These are phyloP conservation scores for Malthinus flaveolus DNA, from an alignment of 2,888 invertebrate genomes.

Conservation along the genomic window DNA sequence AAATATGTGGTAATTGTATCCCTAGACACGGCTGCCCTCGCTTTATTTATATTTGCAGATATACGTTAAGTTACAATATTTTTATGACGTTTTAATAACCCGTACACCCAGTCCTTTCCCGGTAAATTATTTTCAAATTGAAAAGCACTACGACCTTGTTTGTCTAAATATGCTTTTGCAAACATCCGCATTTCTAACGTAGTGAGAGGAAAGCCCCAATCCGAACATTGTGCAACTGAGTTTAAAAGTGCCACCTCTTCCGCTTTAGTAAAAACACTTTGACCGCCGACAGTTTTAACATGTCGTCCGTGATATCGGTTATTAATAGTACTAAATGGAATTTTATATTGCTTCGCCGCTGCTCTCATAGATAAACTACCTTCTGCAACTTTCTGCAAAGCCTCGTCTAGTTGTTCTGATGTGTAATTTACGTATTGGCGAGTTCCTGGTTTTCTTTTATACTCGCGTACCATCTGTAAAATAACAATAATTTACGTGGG, in stretches of 20 bases:
- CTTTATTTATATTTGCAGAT: constrained; percentile 4
- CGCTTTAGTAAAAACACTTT: constrained; percentile 18
- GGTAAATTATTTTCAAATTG: neutral
- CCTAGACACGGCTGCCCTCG: neutral
- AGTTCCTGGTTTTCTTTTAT: neutral
- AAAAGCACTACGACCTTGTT: neutral
- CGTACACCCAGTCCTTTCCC: constrained; percentile 15
- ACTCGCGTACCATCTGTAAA: constrained; percentile 3
- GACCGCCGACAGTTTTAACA: constrained; percentile 17
- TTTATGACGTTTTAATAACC: constrained; percentile 10
- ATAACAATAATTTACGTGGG: neutral
- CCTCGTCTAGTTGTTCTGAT: constrained; percentile 14
- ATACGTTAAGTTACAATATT: neutral
- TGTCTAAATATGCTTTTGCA: neutral
- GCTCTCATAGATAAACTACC: constrained; percentile 8
- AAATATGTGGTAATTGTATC: constrained; percentile 13
- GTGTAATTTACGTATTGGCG: constrained; percentile 9
- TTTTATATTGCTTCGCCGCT: constrained; percentile 8
- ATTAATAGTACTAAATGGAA: constrained; percentile 14
- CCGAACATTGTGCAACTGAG: constrained; percentile 27
- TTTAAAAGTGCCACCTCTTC: constrained; percentile 25
- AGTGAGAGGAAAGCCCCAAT: constrained; percentile 35
- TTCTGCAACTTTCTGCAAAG: constrained; percentile 17
- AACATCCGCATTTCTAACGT: constrained; percentile 16
- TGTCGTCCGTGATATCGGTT: constrained; percentile 16